phyloP scores from a whole-genome alignment of 2,797 vertebrate species.

The Smutsia temminckii region DNA sequence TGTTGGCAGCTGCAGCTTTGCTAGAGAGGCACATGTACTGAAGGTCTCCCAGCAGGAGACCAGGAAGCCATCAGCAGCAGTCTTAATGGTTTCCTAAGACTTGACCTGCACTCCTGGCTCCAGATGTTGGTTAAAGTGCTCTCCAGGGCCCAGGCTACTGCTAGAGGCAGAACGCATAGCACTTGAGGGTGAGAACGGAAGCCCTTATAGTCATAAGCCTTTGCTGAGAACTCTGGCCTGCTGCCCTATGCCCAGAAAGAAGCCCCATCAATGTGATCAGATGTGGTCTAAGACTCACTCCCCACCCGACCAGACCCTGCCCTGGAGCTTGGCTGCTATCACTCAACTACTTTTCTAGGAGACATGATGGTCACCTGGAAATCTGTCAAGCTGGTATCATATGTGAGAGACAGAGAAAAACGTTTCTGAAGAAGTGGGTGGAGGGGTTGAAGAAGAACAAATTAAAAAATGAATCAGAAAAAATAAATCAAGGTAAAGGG shows the following conservation, averaged over 20 bases:
- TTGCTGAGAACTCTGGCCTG: not conserved
- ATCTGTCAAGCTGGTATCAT: not conserved
- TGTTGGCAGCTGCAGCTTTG: not conserved
- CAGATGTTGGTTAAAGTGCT: not conserved
- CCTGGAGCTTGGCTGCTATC: not conserved
- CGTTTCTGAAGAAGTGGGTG: not conserved
- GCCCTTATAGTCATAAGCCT: not conserved
- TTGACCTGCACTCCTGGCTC: not conserved
- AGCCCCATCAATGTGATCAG: not conserved
- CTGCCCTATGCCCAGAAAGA: not conserved
- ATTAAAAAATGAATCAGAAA: not conserved
- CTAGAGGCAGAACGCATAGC: no score
- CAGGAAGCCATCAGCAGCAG: not conserved
- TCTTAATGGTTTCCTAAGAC: not conserved
- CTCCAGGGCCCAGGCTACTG: not conserved
- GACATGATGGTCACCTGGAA: not conserved
- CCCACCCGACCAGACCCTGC: not conserved
- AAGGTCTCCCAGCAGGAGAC: not conserved
- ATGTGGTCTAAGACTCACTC: not conserved
- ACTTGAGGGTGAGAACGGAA: not conserved
- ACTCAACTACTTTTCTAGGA: not conserved
- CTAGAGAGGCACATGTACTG: not conserved
- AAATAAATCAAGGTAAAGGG: not conserved
- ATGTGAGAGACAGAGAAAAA: not conserved
- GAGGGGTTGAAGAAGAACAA: not conserved